Evolutionary conservation across 2,888 invertebrate genomes (phyloP).

Genomic region (Andrena chrysosceles): DNA sequence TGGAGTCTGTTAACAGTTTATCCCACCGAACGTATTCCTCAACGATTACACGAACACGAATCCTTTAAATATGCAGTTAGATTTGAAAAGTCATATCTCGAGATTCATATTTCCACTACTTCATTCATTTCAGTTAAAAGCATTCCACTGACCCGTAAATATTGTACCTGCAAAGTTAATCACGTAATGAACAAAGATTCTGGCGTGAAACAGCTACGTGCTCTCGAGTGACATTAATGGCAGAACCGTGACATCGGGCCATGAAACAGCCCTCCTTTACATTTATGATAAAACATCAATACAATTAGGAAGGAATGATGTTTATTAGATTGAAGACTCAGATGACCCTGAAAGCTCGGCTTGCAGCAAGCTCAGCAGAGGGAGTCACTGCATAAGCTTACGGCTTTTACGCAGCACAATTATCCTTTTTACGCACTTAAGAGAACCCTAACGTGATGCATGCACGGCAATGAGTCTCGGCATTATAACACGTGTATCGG

Average conservation of each 20-base stretch:
- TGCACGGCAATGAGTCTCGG: conserved; percentile 35
- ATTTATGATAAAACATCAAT: conserved; percentile 43
- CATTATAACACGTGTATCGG: conserved; percentile 49
- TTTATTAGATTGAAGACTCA: conserved; percentile 59
- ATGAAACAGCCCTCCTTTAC: background rate
- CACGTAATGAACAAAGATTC: background rate
- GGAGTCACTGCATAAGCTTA: conserved; percentile 53
- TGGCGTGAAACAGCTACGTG: background rate
- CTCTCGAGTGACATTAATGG: background rate
- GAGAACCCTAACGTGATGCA: conserved; percentile 30
- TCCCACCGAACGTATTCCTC: background rate
- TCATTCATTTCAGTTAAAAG: background rate
- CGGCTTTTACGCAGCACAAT: conserved; percentile 69
- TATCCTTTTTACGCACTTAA: conserved; percentile 60
- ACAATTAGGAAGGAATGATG: conserved; percentile 58
- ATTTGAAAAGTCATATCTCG: background rate
- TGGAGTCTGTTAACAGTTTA: background rate
- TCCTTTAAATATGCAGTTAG: background rate
- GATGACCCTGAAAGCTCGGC: conserved; percentile 51
- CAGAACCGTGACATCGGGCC: background rate
- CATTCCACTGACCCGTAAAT: too few relatives aligned
- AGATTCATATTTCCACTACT: background rate
- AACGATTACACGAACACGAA: background rate
- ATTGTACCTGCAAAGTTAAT: background rate
- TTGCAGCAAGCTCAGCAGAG: conserved; percentile 33